Percentiles rank a stretch among this genome's conserved stretches.
Evolutionary conservation across 2,797 vertebrate genomes (phyloP).

Genomic region (Mormyrops boulengeri): DNA sequence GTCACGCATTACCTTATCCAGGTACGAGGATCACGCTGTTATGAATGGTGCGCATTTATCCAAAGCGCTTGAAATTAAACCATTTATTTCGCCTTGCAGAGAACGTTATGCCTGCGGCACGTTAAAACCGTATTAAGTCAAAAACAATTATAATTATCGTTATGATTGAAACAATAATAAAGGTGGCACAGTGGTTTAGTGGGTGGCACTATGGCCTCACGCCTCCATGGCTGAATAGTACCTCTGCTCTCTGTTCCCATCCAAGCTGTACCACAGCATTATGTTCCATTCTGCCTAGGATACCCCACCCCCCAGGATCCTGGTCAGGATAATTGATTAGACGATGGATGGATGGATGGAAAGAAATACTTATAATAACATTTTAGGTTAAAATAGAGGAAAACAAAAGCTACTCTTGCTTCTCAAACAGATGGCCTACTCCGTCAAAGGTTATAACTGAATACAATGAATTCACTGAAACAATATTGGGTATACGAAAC

Average conservation of each 20-base stretch:
- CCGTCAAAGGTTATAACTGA: neutral
- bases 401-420: constrained; percentile 2
- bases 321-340: neutral
- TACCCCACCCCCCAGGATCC: neutral
- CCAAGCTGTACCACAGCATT: neutral
- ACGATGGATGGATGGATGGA: neutral
- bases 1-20: constrained; percentile 24
- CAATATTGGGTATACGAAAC: neutral
- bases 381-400: neutral
- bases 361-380: neutral
- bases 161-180: neutral
- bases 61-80: neutral
- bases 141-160: neutral
- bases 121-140: neutral
- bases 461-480: neutral
- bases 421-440: neutral
- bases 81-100: neutral
- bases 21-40: neutral
- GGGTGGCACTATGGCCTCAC: neutral
- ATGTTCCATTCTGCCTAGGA: neutral
- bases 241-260: neutral
- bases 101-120: neutral
- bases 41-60: neutral
- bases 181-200: neutral
- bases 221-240: neutral